phyloP scores from a whole-genome alignment of 1,140 invertebrate genomes.

The Drosophila ercepeae region DNA sequence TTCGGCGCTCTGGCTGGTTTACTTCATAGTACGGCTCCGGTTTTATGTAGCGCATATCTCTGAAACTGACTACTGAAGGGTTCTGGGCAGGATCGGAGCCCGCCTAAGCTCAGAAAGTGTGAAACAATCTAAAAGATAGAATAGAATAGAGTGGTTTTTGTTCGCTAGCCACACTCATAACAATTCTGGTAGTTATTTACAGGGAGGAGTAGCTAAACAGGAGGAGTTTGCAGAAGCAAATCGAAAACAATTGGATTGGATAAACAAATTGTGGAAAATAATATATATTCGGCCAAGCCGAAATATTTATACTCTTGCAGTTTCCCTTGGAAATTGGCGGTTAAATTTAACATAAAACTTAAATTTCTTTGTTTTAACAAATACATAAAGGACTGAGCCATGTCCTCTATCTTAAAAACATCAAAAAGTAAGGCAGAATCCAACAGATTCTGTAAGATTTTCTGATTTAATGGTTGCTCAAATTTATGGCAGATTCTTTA shows the following conservation, averaged over 20 bases:
- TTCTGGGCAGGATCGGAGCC: constrained; percentile 53
- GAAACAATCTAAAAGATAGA: constrained; percentile 67
- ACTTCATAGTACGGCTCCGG: constrained; percentile 83
- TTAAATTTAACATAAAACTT: too few species aligned
- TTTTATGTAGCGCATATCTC: constrained; percentile 80
- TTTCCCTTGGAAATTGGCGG: too few species aligned
- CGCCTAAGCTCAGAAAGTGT: constrained; percentile 51
- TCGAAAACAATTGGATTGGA: not conserved
- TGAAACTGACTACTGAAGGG: constrained; percentile 48
- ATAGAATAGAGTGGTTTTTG: constrained; percentile 57
- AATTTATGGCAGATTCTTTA: too few species aligned
- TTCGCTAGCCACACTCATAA: constrained; percentile 32
- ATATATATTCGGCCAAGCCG: not conserved
- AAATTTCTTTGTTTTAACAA: too few species aligned
- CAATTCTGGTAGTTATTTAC: constrained; percentile 22
- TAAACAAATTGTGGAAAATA: not conserved
- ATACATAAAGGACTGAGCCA: too few species aligned
- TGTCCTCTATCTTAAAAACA: too few species aligned
- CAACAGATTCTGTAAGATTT: too few species aligned
- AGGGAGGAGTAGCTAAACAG: constrained; percentile 1
- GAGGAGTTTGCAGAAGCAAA: not conserved
- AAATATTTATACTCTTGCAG: not conserved
- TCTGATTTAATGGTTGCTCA: too few species aligned
- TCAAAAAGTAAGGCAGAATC: too few species aligned
- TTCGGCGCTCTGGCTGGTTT: constrained; percentile 23